These are phyloP conservation scores for Benitochromis conjunctus DNA, from an alignment of 2,113 vertebrate genomes.

Conservation along the genomic window DNA sequence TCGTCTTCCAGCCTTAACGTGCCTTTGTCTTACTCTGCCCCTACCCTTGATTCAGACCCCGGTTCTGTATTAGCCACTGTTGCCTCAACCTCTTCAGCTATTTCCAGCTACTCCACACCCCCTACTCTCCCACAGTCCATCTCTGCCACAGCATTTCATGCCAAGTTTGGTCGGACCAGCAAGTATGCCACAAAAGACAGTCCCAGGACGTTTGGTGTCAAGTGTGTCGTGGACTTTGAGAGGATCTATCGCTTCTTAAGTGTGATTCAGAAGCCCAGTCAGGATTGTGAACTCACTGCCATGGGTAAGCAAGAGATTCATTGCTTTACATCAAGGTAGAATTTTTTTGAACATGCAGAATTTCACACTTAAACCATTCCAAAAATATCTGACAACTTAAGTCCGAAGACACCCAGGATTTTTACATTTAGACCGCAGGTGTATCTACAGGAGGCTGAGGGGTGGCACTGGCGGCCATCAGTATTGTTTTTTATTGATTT, in stretches of 20 bases:
- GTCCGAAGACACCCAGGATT: not conserved
- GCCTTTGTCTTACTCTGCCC: not conserved
- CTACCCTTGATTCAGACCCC: not conserved
- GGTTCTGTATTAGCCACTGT: not conserved
- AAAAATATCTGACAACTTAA: accelerated
- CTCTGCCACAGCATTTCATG: accelerated
- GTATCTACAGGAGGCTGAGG: not conserved
- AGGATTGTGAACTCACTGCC: conserved; percentile 42
- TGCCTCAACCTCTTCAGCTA: not conserved
- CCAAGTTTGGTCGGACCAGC: not conserved
- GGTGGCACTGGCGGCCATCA: not conserved
- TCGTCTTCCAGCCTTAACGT: not conserved
- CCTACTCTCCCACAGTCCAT: not conserved
- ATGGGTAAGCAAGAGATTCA: conserved; percentile 63
- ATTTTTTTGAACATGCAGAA: accelerated
- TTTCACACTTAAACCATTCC: accelerated
- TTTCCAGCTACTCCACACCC: not conserved
- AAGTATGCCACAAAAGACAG: not conserved
- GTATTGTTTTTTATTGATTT: not conserved
- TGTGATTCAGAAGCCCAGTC: not conserved
- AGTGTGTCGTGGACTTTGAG: conserved; percentile 65
- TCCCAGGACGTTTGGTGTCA: not conserved
- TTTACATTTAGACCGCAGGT: not conserved
- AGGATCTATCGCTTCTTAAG: conserved; percentile 70
- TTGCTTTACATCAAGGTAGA: not conserved